Conservation (phyloP, 2,797 vertebrate genomes). For the Rhynchonycteris naso region DNA sequence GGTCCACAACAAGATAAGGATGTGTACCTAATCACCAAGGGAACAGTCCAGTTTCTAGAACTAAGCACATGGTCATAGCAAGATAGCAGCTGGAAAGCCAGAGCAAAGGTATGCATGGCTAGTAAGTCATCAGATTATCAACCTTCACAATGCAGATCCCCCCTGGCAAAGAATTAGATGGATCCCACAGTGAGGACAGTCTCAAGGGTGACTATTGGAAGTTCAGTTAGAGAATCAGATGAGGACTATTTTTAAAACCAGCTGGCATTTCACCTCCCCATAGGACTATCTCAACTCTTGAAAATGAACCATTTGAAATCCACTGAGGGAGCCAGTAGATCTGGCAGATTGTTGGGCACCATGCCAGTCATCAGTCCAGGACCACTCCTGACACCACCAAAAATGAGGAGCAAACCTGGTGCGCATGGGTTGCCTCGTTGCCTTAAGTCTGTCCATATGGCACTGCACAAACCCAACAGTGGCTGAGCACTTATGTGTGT, state of each 20-base stretch:
- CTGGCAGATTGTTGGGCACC: neutral
- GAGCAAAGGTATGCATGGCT: neutral
- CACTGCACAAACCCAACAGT: neutral
- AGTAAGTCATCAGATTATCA: neutral
- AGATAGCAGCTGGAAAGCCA: neutral
- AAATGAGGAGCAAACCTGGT: neutral
- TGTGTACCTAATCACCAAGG: neutral
- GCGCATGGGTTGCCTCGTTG: neutral
- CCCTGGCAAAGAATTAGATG: neutral
- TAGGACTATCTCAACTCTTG: neutral
- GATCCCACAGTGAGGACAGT: neutral
- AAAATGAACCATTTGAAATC: neutral
- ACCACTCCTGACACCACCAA: neutral
- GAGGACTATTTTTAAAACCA: neutral
- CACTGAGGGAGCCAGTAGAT: neutral
- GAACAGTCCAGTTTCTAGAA: neutral
- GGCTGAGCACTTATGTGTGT: neutral
- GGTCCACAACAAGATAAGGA: neutral
- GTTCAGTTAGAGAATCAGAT: neutral
- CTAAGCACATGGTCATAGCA: neutral
- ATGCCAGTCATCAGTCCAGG: neutral
- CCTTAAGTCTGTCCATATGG: neutral
- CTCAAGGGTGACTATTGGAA: neutral
- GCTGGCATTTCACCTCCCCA: neutral
- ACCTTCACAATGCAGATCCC: neutral